phyloP scores from a whole-genome alignment of 2,888 invertebrate genomes.

The Nesidiocoris tenuis region DNA sequence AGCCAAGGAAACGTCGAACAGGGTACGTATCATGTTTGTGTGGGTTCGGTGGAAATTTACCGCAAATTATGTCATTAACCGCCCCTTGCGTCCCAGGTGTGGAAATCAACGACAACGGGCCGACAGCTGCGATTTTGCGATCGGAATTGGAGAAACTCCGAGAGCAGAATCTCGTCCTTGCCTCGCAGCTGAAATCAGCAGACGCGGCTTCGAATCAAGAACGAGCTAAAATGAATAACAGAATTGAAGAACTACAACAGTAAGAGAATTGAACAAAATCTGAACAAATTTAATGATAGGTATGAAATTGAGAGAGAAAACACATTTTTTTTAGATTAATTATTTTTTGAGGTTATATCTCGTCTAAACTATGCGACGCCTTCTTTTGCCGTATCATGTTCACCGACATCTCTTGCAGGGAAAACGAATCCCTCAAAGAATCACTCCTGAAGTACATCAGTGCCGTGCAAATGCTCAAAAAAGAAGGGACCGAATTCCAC shows the following conservation, averaged over 20 bases:
- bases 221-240: constrained; percentile 45
- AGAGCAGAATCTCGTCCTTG: constrained; percentile 39
- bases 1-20: no score
- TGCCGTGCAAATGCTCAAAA: constrained; percentile 78
- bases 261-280: background rate
- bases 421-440: constrained; percentile 79
- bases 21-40: no score
- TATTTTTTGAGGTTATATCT: no score
- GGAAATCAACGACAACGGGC: constrained; percentile 23
- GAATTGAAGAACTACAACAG: constrained; percentile 50
- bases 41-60: no score
- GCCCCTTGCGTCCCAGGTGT: background rate
- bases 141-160: constrained; percentile 43
- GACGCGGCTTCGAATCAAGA: constrained; percentile 45
- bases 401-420: no score
- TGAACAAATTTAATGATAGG: no score
- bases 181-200: constrained; percentile 42
- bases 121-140: constrained; percentile 19
- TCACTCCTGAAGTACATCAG: constrained; percentile 83
- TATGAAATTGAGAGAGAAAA: no score
- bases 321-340: no score
- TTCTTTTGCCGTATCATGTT: no score
- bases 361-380: no score
- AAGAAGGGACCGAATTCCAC: constrained; percentile 64
- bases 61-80: no score